Evolutionary conservation across 2,888 invertebrate genomes (phyloP).

Genomic region (Elmis aenea): DNA sequence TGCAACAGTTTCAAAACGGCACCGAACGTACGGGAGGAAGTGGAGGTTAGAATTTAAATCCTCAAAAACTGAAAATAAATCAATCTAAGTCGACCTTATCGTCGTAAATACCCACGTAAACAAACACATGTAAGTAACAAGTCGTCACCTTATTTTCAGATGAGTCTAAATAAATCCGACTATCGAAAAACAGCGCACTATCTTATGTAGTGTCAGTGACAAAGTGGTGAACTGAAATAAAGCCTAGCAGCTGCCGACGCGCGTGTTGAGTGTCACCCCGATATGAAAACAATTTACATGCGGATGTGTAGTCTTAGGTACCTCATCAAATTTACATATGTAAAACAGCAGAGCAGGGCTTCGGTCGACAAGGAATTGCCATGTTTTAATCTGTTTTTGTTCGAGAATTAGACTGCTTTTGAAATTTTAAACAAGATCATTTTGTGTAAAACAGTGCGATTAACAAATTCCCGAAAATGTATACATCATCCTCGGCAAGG

Average conservation of each 20-base stretch:
- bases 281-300: constrained; percentile 36
- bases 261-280: constrained; percentile 38
- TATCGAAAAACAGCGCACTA: constrained; percentile 36
- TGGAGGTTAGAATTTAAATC: no score
- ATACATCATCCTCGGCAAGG: no score
- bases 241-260: constrained; percentile 38
- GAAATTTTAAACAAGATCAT: constrained; percentile 19
- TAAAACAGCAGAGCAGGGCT: constrained; percentile 28
- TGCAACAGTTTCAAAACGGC: no score
- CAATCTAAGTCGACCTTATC: constrained; percentile 41
- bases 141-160: constrained; percentile 43
- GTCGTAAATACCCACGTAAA: constrained; percentile 40
- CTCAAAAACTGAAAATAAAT: constrained; percentile 37
- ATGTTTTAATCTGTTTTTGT: constrained; percentile 25
- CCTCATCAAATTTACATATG: constrained; percentile 34
- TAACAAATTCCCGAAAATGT: no score
- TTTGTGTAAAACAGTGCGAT: no score
- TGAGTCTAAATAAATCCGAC: constrained; percentile 39
- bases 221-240: constrained; percentile 43
- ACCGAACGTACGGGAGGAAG: no score
- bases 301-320: constrained; percentile 28
- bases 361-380: constrained; percentile 25
- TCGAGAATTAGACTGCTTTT: constrained; percentile 24
- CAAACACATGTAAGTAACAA: constrained; percentile 44
- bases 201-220: constrained; percentile 40